Conservation (phyloP, 2,888 invertebrate species). For the Kryphioiulus occultus region DNA sequence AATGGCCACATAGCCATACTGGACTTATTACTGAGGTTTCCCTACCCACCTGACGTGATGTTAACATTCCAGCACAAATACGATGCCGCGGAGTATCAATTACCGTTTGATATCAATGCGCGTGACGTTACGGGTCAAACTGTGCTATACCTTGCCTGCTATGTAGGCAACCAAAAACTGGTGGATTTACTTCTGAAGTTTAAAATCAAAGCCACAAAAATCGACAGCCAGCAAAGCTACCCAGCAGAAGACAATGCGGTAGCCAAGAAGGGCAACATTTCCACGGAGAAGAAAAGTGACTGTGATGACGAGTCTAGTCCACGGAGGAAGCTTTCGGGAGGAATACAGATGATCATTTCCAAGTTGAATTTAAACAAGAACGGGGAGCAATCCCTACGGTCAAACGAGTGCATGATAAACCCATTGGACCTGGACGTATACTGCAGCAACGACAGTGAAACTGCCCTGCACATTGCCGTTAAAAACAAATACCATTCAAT, state of each 20-base stretch:
- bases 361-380: slow-evolving; percentile 73
- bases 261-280: neutral
- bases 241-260: neutral
- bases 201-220: slow-evolving; percentile 70
- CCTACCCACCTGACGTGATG: slow-evolving; percentile 74
- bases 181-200: slow-evolving; percentile 79
- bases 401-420: slow-evolving; percentile 65
- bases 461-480: slow-evolving; percentile 82
- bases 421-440: slow-evolving; percentile 78
- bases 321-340: slow-evolving; percentile 77
- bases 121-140: slow-evolving; percentile 90
- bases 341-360: slow-evolving; percentile 87
- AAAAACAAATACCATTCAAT: slow-evolving; percentile 78
- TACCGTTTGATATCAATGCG: slow-evolving; percentile 92
- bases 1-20: slow-evolving; percentile 83
- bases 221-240: slow-evolving; percentile 54
- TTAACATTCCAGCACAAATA: slow-evolving; percentile 66
- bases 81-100: slow-evolving; percentile 81
- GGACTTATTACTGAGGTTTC: slow-evolving; percentile 76
- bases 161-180: slow-evolving; percentile 80
- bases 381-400: slow-evolving; percentile 52
- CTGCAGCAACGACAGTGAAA: slow-evolving; percentile 79
- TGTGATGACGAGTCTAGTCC: slow-evolving; percentile 54
- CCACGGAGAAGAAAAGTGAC: neutral
- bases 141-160: slow-evolving; percentile 87